These are phyloP conservation scores for Aphrocallistes beatrix DNA, from an alignment of 37 sponge, comb jelly and placozoan species.

Conservation along the genomic window DNA sequence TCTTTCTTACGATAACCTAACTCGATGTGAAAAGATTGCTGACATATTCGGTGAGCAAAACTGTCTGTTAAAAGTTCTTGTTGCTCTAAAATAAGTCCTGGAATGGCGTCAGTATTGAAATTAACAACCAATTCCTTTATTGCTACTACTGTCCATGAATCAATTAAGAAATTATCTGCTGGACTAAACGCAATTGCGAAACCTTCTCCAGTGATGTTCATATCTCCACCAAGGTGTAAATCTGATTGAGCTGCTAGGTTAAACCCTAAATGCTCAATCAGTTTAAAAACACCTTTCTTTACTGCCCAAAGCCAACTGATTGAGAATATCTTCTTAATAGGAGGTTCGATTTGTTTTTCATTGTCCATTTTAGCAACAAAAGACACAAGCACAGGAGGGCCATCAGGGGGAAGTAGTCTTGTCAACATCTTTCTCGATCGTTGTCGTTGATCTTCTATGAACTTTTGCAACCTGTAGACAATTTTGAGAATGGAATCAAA, in stretches of 20 bases:
- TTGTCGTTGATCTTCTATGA: background rate
- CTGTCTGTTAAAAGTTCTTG: background rate
- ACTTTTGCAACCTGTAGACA: background rate
- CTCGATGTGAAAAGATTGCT: background rate
- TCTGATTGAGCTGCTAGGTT: constrained; percentile 17
- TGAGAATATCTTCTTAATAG: background rate
- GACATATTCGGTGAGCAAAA: background rate
- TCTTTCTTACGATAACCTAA: background rate
- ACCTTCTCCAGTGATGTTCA: constrained; percentile 38
- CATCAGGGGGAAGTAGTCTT: background rate
- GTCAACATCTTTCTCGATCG: background rate
- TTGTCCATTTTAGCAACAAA: constrained; percentile 1
- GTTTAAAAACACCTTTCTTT: constrained; percentile 28
- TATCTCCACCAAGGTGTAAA: constrained; percentile 50
- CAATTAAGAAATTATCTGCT: constrained; percentile 49
- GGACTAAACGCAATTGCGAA: constrained; percentile 65
- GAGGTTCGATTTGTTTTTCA: background rate
- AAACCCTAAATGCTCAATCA: constrained; percentile 49
- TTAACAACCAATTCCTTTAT: constrained; percentile 31
- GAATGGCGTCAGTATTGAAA: constrained; percentile 64
- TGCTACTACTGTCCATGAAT: constrained; percentile 61
- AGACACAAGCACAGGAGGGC: background rate
- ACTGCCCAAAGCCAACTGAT: constrained; percentile 62
- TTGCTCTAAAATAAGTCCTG: constrained; percentile 27
- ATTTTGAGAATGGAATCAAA: background rate